phyloP scores from a whole-genome alignment of 2,888 invertebrate genomes.

The Lasioglossum marginatum region DNA sequence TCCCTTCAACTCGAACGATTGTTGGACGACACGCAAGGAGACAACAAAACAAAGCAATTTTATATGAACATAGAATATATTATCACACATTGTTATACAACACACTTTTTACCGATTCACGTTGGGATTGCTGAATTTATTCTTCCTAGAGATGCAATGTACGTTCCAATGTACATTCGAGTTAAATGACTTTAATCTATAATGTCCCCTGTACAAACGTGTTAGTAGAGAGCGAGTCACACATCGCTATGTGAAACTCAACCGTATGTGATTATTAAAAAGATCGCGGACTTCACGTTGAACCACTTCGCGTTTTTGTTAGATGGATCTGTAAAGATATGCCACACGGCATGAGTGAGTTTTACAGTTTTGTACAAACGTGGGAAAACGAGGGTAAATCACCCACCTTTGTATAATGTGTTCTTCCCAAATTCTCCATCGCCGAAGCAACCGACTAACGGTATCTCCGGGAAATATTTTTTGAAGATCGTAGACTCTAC shows the following conservation, averaged over 20 bases:
- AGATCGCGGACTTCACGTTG: slow-evolving; percentile 72
- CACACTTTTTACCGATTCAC: slow-evolving; percentile 31
- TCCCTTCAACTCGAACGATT: neutral
- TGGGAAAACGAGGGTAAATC: neutral
- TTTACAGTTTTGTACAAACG: neutral
- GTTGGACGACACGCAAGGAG: neutral
- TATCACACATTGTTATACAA: slow-evolving; percentile 46
- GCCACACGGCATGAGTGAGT: neutral
- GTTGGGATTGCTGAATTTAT: neutral
- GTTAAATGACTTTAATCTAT: slow-evolving; percentile 26
- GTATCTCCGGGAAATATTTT: slow-evolving; percentile 78
- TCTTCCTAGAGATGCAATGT: slow-evolving; percentile 13
- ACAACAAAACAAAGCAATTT: slow-evolving; percentile 6
- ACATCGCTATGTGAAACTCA: slow-evolving; percentile 29
- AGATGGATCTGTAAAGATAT: slow-evolving; percentile 41
- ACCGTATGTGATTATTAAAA: slow-evolving; percentile 79
- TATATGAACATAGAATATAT: slow-evolving; percentile 58
- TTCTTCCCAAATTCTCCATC: slow-evolving; percentile 79
- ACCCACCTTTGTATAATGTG: slow-evolving; percentile 70
- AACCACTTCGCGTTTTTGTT: slow-evolving; percentile 24
- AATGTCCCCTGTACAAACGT: slow-evolving; percentile 22
- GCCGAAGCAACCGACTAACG: slow-evolving; percentile 79
- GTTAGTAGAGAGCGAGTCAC: neutral
- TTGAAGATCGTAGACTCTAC: slow-evolving; percentile 79
- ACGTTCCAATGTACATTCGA: slow-evolving; percentile 2